Evolutionary conservation across 2,888 invertebrate genomes (phyloP), one percentile per base, ranked within the genome.

Genomic region (Torymus auratus): DNA sequence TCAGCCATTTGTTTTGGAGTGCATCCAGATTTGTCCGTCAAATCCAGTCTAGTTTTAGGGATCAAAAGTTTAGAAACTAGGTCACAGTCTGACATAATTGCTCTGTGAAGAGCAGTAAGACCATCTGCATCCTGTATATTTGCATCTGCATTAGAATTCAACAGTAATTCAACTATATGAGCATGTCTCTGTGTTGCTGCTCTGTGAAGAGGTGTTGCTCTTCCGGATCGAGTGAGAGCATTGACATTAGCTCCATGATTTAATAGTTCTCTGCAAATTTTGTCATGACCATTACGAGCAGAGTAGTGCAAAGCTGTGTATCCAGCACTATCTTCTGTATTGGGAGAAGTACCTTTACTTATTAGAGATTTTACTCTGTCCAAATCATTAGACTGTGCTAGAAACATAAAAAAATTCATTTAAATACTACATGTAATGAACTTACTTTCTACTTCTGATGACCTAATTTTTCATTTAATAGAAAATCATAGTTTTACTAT

Each of bases 261-360:
- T 64, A 98, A 86, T 70, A 98, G 92, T 71, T 94, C 88, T 85
- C 93, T 92, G 88, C 97, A 97, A 76, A 96, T 93, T 68, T 93
- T 92, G 14, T 93, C 87, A 88, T 96, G 94, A 12, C 97, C 97
- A 91, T 94, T 95, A 65, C 98, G 93, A 67, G 96, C 95, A 5
- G 97, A 97, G 92, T 98, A 98, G 91, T 98, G 98, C 84, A 98
- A 91, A 11, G 97, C 96, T 23, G 96, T 96, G 88, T 97, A 98
- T 56, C 97, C 97, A 78, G 95, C 94, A 82, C 94, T 93, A 90
- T 97, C 97, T 72, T 92, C 92, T 14, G 91, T 89, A 91, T 96
- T 94, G 0, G 94, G 93, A 84, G 93, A 91, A 55, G 92, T 92
- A 80, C 93, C 94, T 83, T 90, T 92, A 70, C 87, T 91, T 80